Evolutionary conservation across 2,888 invertebrate genomes (phyloP).

Genomic region (Branchipolynoe longqiensis): DNA sequence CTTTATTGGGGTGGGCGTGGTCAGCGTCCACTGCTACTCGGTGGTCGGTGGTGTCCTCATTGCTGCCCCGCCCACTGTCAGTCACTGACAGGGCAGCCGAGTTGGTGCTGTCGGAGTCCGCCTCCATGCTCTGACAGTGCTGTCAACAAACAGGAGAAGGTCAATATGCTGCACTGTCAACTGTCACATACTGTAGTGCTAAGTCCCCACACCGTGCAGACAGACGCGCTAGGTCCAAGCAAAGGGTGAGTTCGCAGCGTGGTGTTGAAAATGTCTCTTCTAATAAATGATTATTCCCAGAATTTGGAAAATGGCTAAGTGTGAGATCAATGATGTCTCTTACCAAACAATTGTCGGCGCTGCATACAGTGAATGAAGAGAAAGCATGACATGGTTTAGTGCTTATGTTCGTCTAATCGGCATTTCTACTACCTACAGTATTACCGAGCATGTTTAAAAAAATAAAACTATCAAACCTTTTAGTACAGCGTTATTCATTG

Average conservation of each 20-base stretch:
- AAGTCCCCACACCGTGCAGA: not conserved
- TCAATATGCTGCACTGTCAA: slow-evolving; percentile 15
- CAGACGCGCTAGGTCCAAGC: not conserved
- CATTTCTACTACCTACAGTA: too few relatives aligned
- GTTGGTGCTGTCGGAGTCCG: slow-evolving; percentile 58
- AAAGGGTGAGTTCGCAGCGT: not conserved
- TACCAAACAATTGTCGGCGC: slow-evolving; percentile 21
- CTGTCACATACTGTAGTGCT: not conserved
- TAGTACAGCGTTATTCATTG: too few relatives aligned
- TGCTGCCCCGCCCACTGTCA: slow-evolving; percentile 58
- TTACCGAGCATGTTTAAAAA: too few relatives aligned
- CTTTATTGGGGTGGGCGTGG: slow-evolving; percentile 49
- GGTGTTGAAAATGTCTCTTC: not conserved
- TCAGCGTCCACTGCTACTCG: not conserved
- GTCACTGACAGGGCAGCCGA: slow-evolving; percentile 52
- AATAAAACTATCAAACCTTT: too few relatives aligned
- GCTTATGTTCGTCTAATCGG: too few relatives aligned
- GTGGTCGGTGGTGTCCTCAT: slow-evolving; percentile 38
- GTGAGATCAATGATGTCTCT: slow-evolving; percentile 24
- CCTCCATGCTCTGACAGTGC: slow-evolving; percentile 35
- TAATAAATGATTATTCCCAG: not conserved
- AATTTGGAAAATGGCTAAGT: too few relatives aligned
- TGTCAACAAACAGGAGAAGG: slow-evolving; percentile 16
- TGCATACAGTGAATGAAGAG: slow-evolving; percentile 27
- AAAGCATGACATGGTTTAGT: slow-evolving; percentile 8